Evolutionary conservation across 2,113 vertebrate species (phyloP), one percentile per base, ranked within the genome.

Genomic region (Mesocricetus auratus): DNA sequence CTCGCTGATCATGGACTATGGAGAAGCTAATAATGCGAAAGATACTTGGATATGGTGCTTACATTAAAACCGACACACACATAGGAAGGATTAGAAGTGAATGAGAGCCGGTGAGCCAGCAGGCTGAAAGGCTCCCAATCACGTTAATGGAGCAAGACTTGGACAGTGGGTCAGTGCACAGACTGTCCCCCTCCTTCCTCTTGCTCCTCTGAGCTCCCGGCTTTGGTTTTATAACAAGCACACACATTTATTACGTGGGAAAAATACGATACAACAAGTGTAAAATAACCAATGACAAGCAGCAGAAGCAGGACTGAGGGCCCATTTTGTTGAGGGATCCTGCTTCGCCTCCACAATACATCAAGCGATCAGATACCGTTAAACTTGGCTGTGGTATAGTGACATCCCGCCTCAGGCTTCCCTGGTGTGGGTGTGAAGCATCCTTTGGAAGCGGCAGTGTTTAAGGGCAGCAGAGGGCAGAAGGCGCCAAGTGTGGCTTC

Each of bases 361-460:
- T 22, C 82, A 50, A 71, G 68, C 1, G 22, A 29, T 16, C 3
- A 6, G 22, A 8, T 5, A 45, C 47, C 60, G 11, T 29, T 74
- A 7, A 36, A n/a, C 1, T 3, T 0, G 45, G 64, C 36, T 13
- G 33, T 1, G 24, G 82, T 64, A 11, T 1, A 36, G 53, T 0
- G 42, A 62, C 2, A 6, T 31, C 62, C 53, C 29, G 74, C 66
- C 79, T 31, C 13, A 47, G 16, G 12, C 77, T 93, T 96, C 96
- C 96, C 95, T 89, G 88, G 22, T 58, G 95, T 86, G 90, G 69
- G 91, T 75, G 97, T 78, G n/a, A 83, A 89, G n/a, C 95, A 95
- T 71, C 97, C 95, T 75, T 94, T 94, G 96, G 97, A 97, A 97
- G 93, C 75, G 93, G 21, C 53, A 0, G 74, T 3, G 56, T 83